phyloP scores from a whole-genome alignment of 1,140 invertebrate genomes.

The Philotrypesis tridentata region DNA sequence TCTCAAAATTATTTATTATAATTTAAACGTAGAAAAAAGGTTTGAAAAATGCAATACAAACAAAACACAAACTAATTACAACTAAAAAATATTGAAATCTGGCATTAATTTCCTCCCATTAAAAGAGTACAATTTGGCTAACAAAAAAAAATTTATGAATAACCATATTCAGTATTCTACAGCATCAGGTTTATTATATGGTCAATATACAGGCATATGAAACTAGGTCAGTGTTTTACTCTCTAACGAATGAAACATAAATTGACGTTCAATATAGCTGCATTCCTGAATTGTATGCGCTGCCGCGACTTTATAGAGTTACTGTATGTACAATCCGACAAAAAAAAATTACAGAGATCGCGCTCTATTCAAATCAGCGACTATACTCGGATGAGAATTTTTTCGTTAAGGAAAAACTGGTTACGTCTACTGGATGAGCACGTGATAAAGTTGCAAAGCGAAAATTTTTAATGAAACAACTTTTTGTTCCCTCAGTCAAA shows the following conservation, averaged over 20 bases:
- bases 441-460: neutral
- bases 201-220: neutral
- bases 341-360: neutral
- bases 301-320: neutral
- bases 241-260: constrained; percentile 15
- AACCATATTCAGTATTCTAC: neutral
- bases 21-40: too few species aligned
- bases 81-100: neutral
- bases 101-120: too few species aligned
- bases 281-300: neutral
- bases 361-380: neutral
- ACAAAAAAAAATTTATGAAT: neutral
- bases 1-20: too few species aligned
- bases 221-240: constrained; percentile 11
- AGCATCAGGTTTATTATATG: neutral
- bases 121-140: too few species aligned
- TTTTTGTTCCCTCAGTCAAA: neutral
- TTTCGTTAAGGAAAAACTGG: neutral
- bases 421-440: neutral
- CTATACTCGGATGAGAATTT: neutral
- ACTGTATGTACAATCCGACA: neutral
- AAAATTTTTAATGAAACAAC: neutral
- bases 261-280: neutral
- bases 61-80: neutral
- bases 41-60: too few species aligned